These are phyloP conservation scores for Mesitornis unicolor DNA, from an alignment of 2,113 vertebrate genomes.

Conservation along the genomic window DNA sequence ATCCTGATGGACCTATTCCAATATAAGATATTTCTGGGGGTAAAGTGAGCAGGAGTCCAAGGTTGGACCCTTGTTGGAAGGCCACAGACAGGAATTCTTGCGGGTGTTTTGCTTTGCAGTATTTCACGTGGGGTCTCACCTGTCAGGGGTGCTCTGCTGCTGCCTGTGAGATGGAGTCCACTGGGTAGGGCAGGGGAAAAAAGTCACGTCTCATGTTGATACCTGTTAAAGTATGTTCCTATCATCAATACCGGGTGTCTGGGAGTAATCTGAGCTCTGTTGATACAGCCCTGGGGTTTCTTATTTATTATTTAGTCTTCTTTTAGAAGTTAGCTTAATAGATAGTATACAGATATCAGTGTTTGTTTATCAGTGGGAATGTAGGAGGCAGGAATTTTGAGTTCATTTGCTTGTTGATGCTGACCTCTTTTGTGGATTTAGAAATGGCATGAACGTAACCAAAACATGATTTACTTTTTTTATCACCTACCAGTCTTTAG, in stretches of 20 bases:
- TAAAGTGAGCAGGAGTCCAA: rapidly evolving
- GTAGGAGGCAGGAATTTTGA: neutral
- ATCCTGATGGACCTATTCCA: neutral
- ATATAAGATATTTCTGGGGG: rapidly evolving
- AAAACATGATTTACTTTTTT: neutral
- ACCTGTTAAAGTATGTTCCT: neutral
- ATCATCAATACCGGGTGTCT: neutral
- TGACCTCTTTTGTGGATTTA: neutral
- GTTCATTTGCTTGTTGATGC: neutral
- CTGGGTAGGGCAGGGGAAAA: neutral
- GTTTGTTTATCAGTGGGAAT: neutral
- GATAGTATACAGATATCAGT: neutral
- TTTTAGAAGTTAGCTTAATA: neutral
- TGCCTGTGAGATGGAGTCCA: neutral
- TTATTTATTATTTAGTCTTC: neutral
- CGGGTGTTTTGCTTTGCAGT: neutral
- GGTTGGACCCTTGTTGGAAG: neutral
- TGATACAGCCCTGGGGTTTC: neutral
- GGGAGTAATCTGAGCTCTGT: neutral
- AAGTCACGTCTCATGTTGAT: neutral
- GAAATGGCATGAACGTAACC: neutral
- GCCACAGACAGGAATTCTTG: neutral
- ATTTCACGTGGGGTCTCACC: neutral
- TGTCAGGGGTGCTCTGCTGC: neutral
- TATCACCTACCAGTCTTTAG: neutral